These are phyloP conservation scores for Pyrgilauda ruficollis DNA, from an alignment of 2,113 vertebrate genomes.

Conservation along the genomic window DNA sequence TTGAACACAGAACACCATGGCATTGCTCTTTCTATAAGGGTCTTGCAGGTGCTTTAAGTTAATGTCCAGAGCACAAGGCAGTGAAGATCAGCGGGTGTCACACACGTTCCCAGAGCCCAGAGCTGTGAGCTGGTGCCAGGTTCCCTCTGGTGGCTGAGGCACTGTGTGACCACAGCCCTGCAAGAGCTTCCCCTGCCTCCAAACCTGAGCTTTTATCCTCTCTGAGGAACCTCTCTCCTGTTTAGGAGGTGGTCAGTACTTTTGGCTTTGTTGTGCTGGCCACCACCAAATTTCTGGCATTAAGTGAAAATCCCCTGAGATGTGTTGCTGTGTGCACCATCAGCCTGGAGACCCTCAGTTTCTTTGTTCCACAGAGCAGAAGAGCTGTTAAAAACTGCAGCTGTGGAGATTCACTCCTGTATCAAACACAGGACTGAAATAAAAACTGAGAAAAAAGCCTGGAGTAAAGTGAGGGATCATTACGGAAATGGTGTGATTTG, in stretches of 20 bases:
- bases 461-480: not conserved
- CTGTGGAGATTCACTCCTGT: not conserved
- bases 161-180: not conserved
- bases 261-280: not conserved
- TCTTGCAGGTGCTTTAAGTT: not conserved
- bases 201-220: not conserved
- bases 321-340: accelerated
- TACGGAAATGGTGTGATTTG: not conserved
- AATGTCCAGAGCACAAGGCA: accelerated
- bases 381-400: not conserved
- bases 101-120: accelerated
- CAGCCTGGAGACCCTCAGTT: not conserved
- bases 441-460: not conserved
- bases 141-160: conserved; percentile 47
- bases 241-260: not conserved
- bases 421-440: not conserved
- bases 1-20: accelerated
- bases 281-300: not conserved
- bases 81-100: not conserved
- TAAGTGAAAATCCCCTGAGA: not conserved
- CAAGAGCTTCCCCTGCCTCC: not conserved
- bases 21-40: accelerated
- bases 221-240: not conserved
- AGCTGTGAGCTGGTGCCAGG: not conserved
- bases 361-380: not conserved